These are phyloP conservation scores for Oceanodroma tethys DNA, from an alignment of 2,113 vertebrate species.

Conservation along the genomic window DNA sequence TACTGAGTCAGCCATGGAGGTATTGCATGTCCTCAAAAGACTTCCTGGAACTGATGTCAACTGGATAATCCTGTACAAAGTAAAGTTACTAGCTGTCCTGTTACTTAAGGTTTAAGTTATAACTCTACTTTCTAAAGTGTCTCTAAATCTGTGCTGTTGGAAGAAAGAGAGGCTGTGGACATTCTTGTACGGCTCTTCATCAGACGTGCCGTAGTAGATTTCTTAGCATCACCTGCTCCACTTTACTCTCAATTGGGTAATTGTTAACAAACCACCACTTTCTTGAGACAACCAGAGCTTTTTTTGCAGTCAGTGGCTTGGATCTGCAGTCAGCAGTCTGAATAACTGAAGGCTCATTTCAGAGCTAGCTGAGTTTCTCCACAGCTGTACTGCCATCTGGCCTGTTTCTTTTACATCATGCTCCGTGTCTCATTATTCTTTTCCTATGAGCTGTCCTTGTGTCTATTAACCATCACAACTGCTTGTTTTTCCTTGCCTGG, in stretches of 20 bases:
- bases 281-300: background rate
- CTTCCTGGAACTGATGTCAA: background rate
- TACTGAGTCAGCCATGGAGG: background rate
- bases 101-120: background rate
- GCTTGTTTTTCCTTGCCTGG: conserved; percentile 57
- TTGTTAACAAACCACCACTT: conserved; percentile 25
- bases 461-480: conserved; percentile 60
- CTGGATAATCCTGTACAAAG: background rate
- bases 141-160: background rate
- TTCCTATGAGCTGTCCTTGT: conserved; percentile 62
- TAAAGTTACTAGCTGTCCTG: background rate
- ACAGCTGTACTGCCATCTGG: conserved; percentile 59
- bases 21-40: background rate
- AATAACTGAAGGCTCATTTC: conserved; percentile 31
- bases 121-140: background rate
- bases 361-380: conserved; percentile 32
- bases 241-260: background rate
- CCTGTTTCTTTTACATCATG: conserved; percentile 58
- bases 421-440: conserved; percentile 61
- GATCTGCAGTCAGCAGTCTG: background rate
- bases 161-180: background rate
- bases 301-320: background rate
- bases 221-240: conserved; percentile 7
- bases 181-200: background rate
- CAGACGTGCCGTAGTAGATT: background rate